Conservation (phyloP, 2,888 invertebrate species). For the Polydrusus tereticollis region DNA sequence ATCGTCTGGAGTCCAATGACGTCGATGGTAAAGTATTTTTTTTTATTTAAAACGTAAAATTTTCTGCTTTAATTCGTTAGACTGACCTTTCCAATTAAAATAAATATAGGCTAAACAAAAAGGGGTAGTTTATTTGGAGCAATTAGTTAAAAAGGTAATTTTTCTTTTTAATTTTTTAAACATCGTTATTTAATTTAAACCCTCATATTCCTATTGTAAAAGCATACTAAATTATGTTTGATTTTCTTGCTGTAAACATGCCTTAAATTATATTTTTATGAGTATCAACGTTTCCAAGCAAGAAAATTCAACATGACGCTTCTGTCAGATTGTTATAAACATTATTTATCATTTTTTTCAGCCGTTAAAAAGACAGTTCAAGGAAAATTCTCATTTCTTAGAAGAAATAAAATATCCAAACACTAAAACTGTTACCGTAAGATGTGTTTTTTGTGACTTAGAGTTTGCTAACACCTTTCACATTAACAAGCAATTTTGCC, state of each 20-base stretch:
- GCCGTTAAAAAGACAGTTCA: slow-evolving; percentile 51
- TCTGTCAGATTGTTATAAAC: slow-evolving; percentile 39
- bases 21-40: slow-evolving; percentile 58
- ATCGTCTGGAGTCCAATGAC: slow-evolving; percentile 58
- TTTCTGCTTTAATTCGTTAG: slow-evolving; percentile 19
- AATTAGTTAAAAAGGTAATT: slow-evolving; percentile 60
- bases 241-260: not conserved
- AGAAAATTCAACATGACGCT: slow-evolving; percentile 3
- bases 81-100: slow-evolving; percentile 25
- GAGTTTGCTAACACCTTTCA: not conserved
- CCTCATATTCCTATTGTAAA: not conserved
- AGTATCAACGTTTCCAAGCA: not conserved
- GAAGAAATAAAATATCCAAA: slow-evolving; percentile 51
- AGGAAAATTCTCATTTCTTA: slow-evolving; percentile 50
- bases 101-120: slow-evolving; percentile 16
- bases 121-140: slow-evolving; percentile 47
- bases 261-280: not conserved
- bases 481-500: not conserved
- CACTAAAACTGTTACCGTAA: slow-evolving; percentile 29
- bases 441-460: slow-evolving; percentile 10
- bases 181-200: slow-evolving; percentile 7
- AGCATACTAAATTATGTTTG: not conserved
- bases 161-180: slow-evolving; percentile 29
- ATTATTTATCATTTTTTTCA: slow-evolving; percentile 49
- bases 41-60: slow-evolving; percentile 23